Evolutionary conservation across 2,888 invertebrate species (phyloP).

Genomic region (Copidosoma aretas): DNA sequence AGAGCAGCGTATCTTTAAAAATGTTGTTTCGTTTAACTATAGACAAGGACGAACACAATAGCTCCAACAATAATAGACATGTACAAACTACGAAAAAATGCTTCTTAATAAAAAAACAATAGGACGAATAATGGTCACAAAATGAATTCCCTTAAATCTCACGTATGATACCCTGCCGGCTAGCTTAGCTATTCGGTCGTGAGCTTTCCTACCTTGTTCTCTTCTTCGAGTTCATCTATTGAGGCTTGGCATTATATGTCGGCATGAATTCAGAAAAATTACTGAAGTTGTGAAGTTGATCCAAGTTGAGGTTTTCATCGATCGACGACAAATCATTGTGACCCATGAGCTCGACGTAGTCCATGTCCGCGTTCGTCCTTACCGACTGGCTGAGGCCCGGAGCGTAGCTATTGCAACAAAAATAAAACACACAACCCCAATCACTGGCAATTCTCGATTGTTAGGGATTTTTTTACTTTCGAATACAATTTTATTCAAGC

Average conservation of each 20-base stretch:
- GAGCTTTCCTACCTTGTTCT: too few relatives aligned
- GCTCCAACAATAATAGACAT: too few relatives aligned
- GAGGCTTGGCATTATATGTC: constrained; percentile 56
- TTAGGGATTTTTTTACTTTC: constrained; percentile 15
- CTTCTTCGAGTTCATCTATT: constrained; percentile 48
- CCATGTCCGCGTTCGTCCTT: constrained; percentile 58
- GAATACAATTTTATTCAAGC: constrained; percentile 26
- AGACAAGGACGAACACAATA: too few relatives aligned
- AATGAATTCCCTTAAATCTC: too few relatives aligned
- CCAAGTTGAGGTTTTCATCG: constrained; percentile 61
- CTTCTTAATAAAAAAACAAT: too few relatives aligned
- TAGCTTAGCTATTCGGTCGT: too few relatives aligned
- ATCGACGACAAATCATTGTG: constrained; percentile 55
- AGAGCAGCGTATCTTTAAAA: too few relatives aligned
- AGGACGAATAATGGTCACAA: too few relatives aligned
- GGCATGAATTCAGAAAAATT: constrained; percentile 57
- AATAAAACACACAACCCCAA: constrained; percentile 59
- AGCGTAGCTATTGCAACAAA: constrained; percentile 57
- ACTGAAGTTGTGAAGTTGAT: constrained; percentile 55
- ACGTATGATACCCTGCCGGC: too few relatives aligned
- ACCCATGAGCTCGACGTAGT: constrained; percentile 59
- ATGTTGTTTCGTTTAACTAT: too few relatives aligned
- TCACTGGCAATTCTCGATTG: constrained; percentile 59
- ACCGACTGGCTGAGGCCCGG: constrained; percentile 60
- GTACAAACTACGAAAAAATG: too few relatives aligned